Evolutionary conservation across 2,888 invertebrate species (phyloP).

Genomic region (Drosophila putrida): DNA sequence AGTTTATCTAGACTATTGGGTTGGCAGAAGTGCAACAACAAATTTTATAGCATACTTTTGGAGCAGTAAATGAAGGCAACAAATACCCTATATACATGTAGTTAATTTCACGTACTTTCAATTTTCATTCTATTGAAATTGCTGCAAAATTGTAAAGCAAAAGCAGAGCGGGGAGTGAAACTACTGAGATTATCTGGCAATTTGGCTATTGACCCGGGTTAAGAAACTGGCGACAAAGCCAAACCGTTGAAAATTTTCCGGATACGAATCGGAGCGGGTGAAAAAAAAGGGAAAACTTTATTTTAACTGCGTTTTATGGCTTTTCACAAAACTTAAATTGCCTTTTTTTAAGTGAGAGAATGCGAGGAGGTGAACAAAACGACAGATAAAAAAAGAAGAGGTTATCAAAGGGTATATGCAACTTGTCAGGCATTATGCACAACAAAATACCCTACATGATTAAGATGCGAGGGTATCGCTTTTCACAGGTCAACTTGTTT

Average conservation of each 20-base stretch:
- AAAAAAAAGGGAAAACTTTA: constrained; percentile 12
- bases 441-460: background rate
- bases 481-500: constrained; percentile 2
- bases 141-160: background rate
- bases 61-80: background rate
- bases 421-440: background rate
- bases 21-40: too few species aligned
- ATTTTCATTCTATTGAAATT: background rate
- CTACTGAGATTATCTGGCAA: constrained; percentile 14
- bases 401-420: background rate
- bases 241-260: constrained; percentile 12
- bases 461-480: background rate
- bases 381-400: background rate
- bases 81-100: background rate
- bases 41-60: constrained; percentile 3
- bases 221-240: constrained; percentile 13
- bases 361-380: background rate
- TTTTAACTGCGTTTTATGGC: constrained; percentile 43
- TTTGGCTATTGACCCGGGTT: constrained; percentile 11
- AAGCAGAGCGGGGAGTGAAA: background rate
- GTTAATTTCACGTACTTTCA: background rate
- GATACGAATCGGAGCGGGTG: constrained; percentile 8
- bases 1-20: too few species aligned
- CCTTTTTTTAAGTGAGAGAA: constrained; percentile 17
- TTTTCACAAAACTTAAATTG: constrained; percentile 47